Conservation (phyloP, 2,797 vertebrate species). For the Molossus molossus region DNA sequence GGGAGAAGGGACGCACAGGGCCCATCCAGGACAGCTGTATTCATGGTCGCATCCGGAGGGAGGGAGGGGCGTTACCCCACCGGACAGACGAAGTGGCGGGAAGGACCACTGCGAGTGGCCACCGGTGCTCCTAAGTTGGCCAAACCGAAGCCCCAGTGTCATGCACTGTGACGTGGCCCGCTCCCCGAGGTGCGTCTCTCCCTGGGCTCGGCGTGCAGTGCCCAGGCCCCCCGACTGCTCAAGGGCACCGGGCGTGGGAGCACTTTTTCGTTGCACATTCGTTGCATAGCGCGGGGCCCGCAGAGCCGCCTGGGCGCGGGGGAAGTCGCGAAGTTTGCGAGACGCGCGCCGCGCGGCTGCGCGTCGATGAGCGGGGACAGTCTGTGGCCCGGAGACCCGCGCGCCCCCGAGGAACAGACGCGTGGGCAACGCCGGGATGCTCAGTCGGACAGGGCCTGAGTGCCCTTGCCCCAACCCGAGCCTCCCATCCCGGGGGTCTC, state of each 20-base stretch:
- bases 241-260: background rate
- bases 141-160: background rate
- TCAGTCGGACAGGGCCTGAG: background rate
- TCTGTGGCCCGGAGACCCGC: background rate
- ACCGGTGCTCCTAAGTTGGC: background rate
- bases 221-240: background rate
- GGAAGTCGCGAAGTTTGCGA: conserved; percentile 77
- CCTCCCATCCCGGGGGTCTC: background rate
- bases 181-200: background rate
- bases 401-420: background rate
- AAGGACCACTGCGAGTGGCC: background rate
- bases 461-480: background rate
- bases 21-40: background rate
- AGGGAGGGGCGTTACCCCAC: background rate
- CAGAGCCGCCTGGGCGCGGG: background rate
- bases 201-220: background rate
- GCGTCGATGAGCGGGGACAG: conserved; percentile 24
- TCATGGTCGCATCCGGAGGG: background rate
- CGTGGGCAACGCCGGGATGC: background rate
- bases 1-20: background rate
- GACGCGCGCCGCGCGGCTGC: conserved; percentile 24
- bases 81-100: background rate
- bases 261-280: background rate
- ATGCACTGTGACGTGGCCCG: background rate
- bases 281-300: background rate